Evolutionary conservation across 2,888 invertebrate genomes (phyloP), one percentile per base, ranked within the genome.

Genomic region (Ceraclea dissimilis): DNA sequence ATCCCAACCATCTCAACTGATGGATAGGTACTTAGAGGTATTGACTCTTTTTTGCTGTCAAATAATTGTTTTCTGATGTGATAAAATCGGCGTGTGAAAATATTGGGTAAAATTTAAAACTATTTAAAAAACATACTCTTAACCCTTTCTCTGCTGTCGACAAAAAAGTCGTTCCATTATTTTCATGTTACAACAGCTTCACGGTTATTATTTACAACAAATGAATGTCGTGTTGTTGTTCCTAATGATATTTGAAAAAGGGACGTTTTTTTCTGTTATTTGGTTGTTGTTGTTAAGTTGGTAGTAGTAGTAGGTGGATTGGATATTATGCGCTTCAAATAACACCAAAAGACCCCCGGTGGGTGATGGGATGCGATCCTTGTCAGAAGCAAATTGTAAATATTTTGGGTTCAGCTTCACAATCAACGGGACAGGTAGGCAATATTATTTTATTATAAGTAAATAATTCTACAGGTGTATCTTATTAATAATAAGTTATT

Each of bases 111-210:
- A 31, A 11, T 31, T 11, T 31, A 11, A 31, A 8, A 11, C 11
- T 31, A 31, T 31, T 31, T 11, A 11, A 31, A 31, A 31, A 11
- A 11, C 8, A 8, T 31, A 31, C 31, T 31, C 39, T 39, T n/a
- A 39, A 16, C 39, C 39, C 39, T 39, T 16, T 16, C 16, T 39
- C 39, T 13, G 13, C 39, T 13, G 5, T 13, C 4, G 39, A 39
- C 39, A 39, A 39, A 39, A n/a, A 39, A n/a, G 39, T 39, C 4
- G 2, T 16, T n/a, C 13, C 13, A 8, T 39, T 39, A 39, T 39
- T n/a, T 39, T 39, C 39, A n/a, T 16, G 39, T 39, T 39, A 39
- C 39, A 39, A n/a, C n/a, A n/a, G n/a, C 39, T 39, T 39, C 39
- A 39, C 39, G 39, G 39, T 39, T 13, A 13, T 39, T 39, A 39